Base-by-base conservation (phyloP, 2,113 vertebrate genomes). In the Sorex fumeus region DNA sequence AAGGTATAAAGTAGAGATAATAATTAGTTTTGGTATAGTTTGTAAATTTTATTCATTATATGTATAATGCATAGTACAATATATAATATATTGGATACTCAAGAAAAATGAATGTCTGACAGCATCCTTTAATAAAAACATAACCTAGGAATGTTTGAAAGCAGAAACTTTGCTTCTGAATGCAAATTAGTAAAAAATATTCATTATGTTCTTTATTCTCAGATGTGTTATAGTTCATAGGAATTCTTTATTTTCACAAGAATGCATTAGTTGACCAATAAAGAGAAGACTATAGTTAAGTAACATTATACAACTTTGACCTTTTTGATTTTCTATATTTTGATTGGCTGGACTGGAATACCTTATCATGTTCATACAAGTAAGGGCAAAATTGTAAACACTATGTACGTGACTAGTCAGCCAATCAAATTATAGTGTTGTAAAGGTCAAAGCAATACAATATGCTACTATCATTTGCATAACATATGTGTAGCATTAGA, bases 381-480 rank as follows among this genome's bases (percentile, higher is more conserved):
- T 92, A 80, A 95, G 87, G 91, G 88, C 80, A 88, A 92, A 69
- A 16, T 36, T 88, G 93, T 97, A 75, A 80, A 95, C 81, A 90
- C 79, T 87, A 87, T 89, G 84, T 94, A 50, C 18, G 94, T 91
- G 92, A 95, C 88, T 91, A 96, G 87, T 87, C 64, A 96, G 87
- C 91, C 95, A 94, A 90, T 94, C 32, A 88, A 96, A 96, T 93
- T 94, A 96, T 84, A 97, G 93, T 90, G 95, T 87, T 94, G 50
- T 88, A 95, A 97, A 97, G 97, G 96, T 97, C 95, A 96, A 93
- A 96, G 90, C 91, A 77, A 81, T 86, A 86, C 88, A 95, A 94
- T 96, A 93, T 95, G 45, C 28, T 45, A 40, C 8, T 8, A 78
- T 95, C 93, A 97, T 97, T 96, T 96, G 87, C 75, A 88, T 95